These are phyloP conservation scores for Lontra canadensis DNA, from an alignment of 2,113 vertebrate species.

Conservation along the genomic window DNA sequence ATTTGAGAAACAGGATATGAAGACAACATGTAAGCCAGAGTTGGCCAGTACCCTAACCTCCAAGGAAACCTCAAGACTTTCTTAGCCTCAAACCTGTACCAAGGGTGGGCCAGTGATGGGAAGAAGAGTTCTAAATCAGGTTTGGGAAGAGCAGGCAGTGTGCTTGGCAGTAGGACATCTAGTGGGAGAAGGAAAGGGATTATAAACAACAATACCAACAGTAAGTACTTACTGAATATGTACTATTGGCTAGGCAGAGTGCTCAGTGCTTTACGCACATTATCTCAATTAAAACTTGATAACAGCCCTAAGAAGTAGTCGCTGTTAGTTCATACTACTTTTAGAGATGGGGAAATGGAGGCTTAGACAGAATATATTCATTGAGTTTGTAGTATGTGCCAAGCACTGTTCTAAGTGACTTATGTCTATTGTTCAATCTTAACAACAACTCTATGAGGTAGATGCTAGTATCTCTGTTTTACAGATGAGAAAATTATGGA, in stretches of 20 bases:
- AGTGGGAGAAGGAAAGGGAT: not conserved
- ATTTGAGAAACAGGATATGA: not conserved
- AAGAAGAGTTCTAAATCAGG: not conserved
- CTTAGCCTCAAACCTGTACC: not conserved
- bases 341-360: not conserved
- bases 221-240: not conserved
- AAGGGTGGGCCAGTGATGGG: not conserved
- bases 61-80: not conserved
- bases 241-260: not conserved
- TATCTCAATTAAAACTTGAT: not conserved
- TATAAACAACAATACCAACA: not conserved
- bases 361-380: not conserved
- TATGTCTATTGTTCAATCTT: not conserved
- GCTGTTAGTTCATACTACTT: not conserved
- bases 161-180: not conserved
- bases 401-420: not conserved
- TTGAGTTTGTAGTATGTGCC: not conserved
- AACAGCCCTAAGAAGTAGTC: not conserved
- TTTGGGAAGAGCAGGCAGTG: not conserved
- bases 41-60: not conserved
- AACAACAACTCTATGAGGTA: not conserved
- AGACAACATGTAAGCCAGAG: not conserved
- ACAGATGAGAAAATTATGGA: not conserved
- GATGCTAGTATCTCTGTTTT: not conserved
- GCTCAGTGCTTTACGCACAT: not conserved